Percentiles rank a stretch among this genome's conserved stretches.
Conservation (phyloP, 2,888 invertebrate genomes). For the Sclerodermus sp. region DNA sequence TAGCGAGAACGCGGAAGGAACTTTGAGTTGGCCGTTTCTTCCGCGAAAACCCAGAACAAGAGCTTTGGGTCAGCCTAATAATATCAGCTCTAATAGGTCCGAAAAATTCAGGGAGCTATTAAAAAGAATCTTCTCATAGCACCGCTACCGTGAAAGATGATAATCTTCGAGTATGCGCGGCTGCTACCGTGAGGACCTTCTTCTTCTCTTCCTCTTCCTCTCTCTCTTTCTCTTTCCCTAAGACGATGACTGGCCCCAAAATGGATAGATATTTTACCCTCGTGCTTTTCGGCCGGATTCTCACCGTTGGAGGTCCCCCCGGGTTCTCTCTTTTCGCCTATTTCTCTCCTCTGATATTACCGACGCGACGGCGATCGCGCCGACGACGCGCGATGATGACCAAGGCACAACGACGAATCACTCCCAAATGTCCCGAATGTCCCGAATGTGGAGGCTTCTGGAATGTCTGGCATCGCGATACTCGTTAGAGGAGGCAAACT, state of each 20-base stretch:
- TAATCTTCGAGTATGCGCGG: conserved; percentile 24
- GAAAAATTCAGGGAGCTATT: conserved; percentile 37
- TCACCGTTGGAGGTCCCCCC: conserved; percentile 47
- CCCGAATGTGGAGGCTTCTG: conserved; percentile 15
- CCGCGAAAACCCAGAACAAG: conserved; percentile 26
- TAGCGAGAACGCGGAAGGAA: too few relatives aligned
- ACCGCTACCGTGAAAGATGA: conserved; percentile 39
- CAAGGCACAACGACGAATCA: too few relatives aligned
- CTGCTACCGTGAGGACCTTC: conserved; percentile 25
- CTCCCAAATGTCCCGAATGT: too few relatives aligned
- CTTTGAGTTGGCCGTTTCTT: too few relatives aligned
- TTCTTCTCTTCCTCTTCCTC: conserved; percentile 1
- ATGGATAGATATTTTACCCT: conserved; percentile 23
- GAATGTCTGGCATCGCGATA: conserved; percentile 44
- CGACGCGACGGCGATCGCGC: too few relatives aligned
- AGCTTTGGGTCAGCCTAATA: conserved; percentile 12
- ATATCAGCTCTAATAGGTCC: conserved; percentile 5
- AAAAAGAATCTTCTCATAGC: conserved; percentile 36
- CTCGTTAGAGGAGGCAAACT: conserved; percentile 41
- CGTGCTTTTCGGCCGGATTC: conserved; percentile 34
- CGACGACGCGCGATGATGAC: too few relatives aligned
- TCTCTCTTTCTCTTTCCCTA: not conserved
- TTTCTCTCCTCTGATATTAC: conserved; percentile 19
- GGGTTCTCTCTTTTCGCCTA: too few relatives aligned
- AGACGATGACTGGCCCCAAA: conserved; percentile 26